These are phyloP conservation scores for Lasiurus cinereus DNA, from an alignment of 2,113 vertebrate genomes.

Conservation along the genomic window DNA sequence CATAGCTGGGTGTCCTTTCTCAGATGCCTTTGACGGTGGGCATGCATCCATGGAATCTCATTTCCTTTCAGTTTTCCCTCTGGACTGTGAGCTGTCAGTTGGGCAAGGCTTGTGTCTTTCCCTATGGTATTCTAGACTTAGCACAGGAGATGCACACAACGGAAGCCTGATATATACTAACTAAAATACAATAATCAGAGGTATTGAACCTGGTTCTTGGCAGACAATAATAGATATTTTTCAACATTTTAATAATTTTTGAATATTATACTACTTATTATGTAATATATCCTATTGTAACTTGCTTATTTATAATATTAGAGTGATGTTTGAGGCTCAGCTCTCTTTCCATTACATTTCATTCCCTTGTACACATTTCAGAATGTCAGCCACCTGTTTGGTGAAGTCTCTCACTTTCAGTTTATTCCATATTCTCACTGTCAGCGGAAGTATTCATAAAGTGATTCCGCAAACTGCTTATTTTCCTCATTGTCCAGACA, in stretches of 20 bases:
- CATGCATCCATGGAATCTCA: background rate
- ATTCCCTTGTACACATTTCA: background rate
- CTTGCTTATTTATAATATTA: conserved; percentile 13
- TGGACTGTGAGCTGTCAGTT: background rate
- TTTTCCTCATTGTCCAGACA: background rate
- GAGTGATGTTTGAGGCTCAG: background rate
- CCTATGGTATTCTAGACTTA: background rate
- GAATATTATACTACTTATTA: background rate
- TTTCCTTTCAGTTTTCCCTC: background rate
- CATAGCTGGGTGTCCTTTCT: background rate
- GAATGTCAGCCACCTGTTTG: background rate
- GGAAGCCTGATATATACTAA: background rate
- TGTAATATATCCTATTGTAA: conserved; percentile 19
- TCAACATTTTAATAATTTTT: conserved; percentile 10
- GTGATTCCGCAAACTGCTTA: background rate
- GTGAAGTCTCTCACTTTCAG: background rate
- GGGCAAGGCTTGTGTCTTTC: background rate
- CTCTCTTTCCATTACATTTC: background rate
- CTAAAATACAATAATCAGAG: background rate
- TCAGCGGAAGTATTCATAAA: background rate
- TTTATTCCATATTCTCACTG: conserved; percentile 10
- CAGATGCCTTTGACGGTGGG: background rate
- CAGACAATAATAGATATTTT: background rate
- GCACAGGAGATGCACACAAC: background rate
- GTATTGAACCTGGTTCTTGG: background rate